Evolutionary conservation across 1,140 invertebrate species (phyloP), one percentile per base, ranked within the genome.

Genomic region (Sipha flava): DNA sequence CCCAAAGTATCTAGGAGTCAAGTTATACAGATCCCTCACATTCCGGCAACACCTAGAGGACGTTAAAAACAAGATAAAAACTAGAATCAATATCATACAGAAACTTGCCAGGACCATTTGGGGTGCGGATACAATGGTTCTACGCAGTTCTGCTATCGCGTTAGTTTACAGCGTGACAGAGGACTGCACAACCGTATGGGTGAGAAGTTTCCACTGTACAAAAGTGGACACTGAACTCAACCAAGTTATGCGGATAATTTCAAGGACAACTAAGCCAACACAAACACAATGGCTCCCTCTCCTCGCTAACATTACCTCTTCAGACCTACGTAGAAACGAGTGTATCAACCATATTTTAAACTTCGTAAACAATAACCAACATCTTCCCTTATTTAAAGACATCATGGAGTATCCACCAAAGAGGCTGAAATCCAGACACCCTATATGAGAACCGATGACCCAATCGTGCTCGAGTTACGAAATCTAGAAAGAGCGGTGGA

Each of bases 161-260:
- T 49, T 73, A 43, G 70, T 73, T 5, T 73, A 73, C 45, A 43
- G 14, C 18, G 70, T 45, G 14, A 37, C 34, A 49, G 70, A 73
- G 7, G 40, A 45, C 29, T 52, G 82, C 82, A 81, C 62, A 23
- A 43, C 81, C 21, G 79, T 57, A 23, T n/a, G 81, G 59, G 21
- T 43, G 29, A 34, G 45, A 29, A 73, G 70, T 23, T 12, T 12
- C 23, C 70, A 73, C 43, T 43, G 29, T 12, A 31, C 14, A 3
- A 29, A 14, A 45, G 23, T 73, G 4, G 6, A 52, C n/a, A n/a
- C 21, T 52, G 12, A 52, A 18, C n/a, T 52, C 14, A 52, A 52
- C 21, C 6, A 6, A 52, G 49, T n/a, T 9, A 52, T 52, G 49
- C 6, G n/a, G 21, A 52, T 18, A 14, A 18, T 52, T n/a, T n/a